Evolutionary conservation across 2,797 vertebrate species (phyloP).

Genomic region (Oophaga sylvatica): DNA sequence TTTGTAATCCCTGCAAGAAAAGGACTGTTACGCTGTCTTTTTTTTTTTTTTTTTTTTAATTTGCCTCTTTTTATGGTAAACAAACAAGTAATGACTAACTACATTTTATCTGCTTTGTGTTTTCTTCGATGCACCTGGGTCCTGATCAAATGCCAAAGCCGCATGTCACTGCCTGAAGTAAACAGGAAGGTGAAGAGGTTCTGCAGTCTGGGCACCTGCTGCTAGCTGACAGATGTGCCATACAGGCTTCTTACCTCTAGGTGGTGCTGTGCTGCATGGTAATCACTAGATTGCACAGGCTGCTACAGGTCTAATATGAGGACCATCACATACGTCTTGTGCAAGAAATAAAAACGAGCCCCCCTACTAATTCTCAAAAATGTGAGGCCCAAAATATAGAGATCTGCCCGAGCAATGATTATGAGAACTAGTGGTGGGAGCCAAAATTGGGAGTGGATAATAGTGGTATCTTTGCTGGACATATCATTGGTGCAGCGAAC

Average conservation of each 20-base stretch:
- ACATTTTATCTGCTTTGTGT: neutral
- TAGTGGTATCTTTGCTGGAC: no score
- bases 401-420: no score
- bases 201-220: slow-evolving; percentile 23
- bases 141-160: neutral
- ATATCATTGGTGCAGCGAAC: no score
- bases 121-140: slow-evolving; percentile 29
- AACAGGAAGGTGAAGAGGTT: slow-evolving; percentile 42
- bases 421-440: no score
- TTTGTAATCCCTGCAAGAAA: neutral
- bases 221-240: neutral
- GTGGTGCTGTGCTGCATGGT: neutral
- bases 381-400: no score
- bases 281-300: neutral
- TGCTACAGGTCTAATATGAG: no score
- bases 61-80: neutral
- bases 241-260: neutral
- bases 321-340: no score
- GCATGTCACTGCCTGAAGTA: neutral
- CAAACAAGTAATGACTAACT: neutral
- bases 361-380: no score
- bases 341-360: no score
- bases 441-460: no score
- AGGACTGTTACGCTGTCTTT: neutral
- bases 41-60: neutral